phyloP scores from a whole-genome alignment of 2,797 vertebrate species.

The Peromyscus eremicus region DNA sequence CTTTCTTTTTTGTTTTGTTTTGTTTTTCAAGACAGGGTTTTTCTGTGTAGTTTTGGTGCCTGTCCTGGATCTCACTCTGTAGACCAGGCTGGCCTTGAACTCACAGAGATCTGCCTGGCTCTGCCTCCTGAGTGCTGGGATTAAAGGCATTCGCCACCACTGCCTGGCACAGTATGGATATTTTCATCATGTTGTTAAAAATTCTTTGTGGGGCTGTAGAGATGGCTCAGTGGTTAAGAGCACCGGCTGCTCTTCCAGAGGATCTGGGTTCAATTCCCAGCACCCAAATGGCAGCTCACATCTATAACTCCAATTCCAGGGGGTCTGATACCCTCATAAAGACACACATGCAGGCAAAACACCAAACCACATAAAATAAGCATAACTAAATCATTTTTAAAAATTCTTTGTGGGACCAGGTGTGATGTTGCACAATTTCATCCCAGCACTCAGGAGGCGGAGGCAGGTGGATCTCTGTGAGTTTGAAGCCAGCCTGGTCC shows the following conservation, averaged over 20 bases:
- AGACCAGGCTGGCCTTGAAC: too few species aligned
- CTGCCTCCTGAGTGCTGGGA: too few species aligned
- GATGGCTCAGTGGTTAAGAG: neutral
- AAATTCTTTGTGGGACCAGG: neutral
- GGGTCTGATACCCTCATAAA: too few species aligned
- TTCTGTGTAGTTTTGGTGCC: too few species aligned
- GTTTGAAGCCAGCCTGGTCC: neutral
- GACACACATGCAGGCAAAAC: neutral
- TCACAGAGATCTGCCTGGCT: too few species aligned
- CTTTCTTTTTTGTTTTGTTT: too few species aligned
- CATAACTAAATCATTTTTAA: neutral
- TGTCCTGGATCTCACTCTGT: too few species aligned
- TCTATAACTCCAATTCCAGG: neutral
- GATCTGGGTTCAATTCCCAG: neutral
- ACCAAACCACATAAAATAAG: neutral
- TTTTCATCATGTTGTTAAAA: conserved; percentile 46
- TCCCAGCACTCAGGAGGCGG: neutral
- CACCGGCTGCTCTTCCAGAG: neutral
- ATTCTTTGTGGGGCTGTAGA: neutral
- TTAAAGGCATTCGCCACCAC: too few species aligned
- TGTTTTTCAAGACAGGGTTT: too few species aligned
- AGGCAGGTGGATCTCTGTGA: neutral
- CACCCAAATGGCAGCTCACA: neutral
- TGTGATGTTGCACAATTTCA: neutral
- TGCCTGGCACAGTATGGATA: neutral